Conservation (phyloP, 2,888 invertebrate genomes). For the Plemyria rubiginata region DNA sequence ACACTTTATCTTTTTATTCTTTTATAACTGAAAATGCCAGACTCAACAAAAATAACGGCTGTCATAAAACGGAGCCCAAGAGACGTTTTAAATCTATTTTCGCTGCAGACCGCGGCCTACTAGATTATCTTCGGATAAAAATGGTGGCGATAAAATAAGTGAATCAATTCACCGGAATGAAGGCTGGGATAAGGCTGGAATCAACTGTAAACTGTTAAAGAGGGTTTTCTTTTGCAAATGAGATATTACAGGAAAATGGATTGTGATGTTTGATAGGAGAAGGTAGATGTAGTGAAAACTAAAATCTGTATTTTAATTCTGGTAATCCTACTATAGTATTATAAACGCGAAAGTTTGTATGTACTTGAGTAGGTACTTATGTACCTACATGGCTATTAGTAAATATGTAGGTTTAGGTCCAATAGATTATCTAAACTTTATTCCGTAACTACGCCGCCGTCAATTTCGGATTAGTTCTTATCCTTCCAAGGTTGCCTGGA, state of each 20-base stretch:
- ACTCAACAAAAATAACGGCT: background rate
- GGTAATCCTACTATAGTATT: too few relatives aligned
- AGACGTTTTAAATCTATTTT: constrained; percentile 55
- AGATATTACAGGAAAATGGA: background rate
- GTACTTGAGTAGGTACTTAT: too few relatives aligned
- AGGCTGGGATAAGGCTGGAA: constrained; percentile 18
- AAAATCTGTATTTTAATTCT: too few relatives aligned
- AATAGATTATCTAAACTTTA: too few relatives aligned
- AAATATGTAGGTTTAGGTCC: too few relatives aligned
- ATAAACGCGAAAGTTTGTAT: too few relatives aligned
- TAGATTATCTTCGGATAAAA: constrained; percentile 46
- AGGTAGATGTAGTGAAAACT: too few relatives aligned
- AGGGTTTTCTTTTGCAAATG: constrained; percentile 7
- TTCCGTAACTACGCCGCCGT: too few relatives aligned
- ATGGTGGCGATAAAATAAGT: constrained; percentile 36
- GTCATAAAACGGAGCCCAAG: constrained; percentile 22
- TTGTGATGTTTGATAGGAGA: background rate
- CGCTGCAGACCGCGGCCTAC: constrained; percentile 44
- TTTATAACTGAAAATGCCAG: background rate
- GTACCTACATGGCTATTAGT: too few relatives aligned
- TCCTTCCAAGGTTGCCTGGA: too few relatives aligned
- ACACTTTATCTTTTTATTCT: too few relatives aligned
- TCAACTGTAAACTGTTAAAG: constrained; percentile 25
- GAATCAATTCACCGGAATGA: constrained; percentile 39
- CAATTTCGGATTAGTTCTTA: too few relatives aligned